These are phyloP conservation scores for Luscinia megarhynchos DNA, from an alignment of 2,797 vertebrate species.

Conservation along the genomic window DNA sequence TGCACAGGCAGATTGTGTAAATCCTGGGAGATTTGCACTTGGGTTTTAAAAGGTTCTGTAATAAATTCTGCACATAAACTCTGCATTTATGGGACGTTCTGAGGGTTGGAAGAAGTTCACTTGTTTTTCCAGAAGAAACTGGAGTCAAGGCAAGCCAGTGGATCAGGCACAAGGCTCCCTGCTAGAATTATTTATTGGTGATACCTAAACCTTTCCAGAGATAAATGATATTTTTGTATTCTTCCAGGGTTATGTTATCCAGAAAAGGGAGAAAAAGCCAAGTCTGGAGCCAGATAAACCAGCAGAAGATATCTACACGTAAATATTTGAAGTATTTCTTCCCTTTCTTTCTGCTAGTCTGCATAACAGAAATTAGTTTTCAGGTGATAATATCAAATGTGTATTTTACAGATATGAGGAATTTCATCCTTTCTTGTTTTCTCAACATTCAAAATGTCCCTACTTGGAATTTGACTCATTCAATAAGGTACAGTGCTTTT, in stretches of 20 bases:
- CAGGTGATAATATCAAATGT: constrained; percentile 60
- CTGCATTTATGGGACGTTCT: not conserved
- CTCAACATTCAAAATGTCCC: constrained; percentile 86
- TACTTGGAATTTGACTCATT: constrained; percentile 94
- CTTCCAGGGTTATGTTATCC: constrained; percentile 92
- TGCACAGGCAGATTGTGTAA: not conserved
- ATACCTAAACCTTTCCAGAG: not conserved
- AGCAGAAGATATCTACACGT: constrained; percentile 92
- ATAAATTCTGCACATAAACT: not conserved
- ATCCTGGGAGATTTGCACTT: not conserved
- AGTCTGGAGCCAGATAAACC: constrained; percentile 86
- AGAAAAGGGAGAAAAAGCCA: constrained; percentile 94
- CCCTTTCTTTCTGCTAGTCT: not conserved
- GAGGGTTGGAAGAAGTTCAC: not conserved
- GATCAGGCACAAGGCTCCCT: not conserved
- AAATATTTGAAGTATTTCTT: constrained; percentile 58
- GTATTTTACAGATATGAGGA: constrained; percentile 92
- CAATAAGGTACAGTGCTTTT: constrained; percentile 87
- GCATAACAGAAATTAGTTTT: constrained; percentile 1
- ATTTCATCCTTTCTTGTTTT: constrained; percentile 97
- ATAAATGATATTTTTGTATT: not conserved
- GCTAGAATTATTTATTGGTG: not conserved
- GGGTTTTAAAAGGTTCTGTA: not conserved
- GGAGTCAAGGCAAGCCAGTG: not conserved
- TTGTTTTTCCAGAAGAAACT: not conserved